Evolutionary conservation across 2,888 invertebrate genomes (phyloP).

Genomic region (Steinernema scapterisci): DNA sequence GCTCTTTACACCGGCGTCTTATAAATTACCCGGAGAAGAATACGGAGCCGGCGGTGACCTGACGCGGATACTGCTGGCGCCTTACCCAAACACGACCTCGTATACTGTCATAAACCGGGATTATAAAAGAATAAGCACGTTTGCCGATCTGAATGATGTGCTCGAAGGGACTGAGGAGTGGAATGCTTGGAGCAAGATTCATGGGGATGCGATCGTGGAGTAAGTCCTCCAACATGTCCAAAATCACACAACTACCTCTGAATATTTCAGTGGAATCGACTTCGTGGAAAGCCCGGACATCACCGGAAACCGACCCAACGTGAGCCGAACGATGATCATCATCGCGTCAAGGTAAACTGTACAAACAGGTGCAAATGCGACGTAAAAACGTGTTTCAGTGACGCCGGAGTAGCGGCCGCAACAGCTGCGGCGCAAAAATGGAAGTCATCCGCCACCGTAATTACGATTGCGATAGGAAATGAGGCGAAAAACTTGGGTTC

Average conservation of each 20-base stretch:
- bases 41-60: not conserved
- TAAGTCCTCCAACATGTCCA: not conserved
- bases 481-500: not conserved
- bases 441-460: not conserved
- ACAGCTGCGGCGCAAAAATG: not conserved
- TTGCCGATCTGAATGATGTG: not conserved
- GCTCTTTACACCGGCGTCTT: not conserved
- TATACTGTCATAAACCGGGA: not conserved
- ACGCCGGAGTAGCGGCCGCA: not conserved
- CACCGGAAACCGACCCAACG: not conserved
- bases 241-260: not conserved
- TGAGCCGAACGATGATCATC: not conserved
- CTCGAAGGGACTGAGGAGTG: not conserved
- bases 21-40: not conserved
- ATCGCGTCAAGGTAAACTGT: not conserved
- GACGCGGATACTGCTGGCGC: not conserved
- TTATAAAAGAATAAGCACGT: not conserved
- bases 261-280: not conserved
- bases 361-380: not conserved
- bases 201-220: not conserved
- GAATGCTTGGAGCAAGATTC: not conserved
- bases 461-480: not conserved
- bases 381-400: not conserved
- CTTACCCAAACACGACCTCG: not conserved
- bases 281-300: not conserved